phyloP scores from a whole-genome alignment of 2,113 vertebrate genomes.

The Hippocampus zosterae region DNA sequence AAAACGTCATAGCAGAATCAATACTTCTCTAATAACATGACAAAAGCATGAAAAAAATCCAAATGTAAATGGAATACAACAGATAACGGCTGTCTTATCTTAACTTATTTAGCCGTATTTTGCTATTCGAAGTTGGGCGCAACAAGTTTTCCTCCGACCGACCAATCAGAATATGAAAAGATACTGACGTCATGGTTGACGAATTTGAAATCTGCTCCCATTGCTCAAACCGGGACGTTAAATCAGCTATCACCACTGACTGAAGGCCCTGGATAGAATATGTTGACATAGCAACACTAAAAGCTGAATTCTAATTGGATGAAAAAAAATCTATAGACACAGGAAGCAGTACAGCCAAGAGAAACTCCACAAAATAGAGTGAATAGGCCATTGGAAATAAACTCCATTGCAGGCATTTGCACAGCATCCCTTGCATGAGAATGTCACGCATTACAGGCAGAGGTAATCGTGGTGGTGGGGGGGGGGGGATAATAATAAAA shows the following conservation, averaged over 20 bases:
- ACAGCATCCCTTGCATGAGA: slow-evolving; percentile 39
- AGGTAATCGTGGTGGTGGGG: neutral
- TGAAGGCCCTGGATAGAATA: neutral
- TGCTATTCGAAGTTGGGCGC: too few species aligned
- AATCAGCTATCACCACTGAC: neutral
- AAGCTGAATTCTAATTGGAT: neutral
- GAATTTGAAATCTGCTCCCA: neutral
- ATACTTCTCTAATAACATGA: too few species aligned
- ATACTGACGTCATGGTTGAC: too few species aligned
- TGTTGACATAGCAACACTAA: neutral
- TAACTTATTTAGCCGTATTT: too few species aligned
- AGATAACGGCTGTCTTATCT: too few species aligned
- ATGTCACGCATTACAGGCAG: slow-evolving; percentile 51
- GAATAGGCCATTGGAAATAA: neutral
- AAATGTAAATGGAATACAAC: too few species aligned
- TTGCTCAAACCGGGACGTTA: neutral
- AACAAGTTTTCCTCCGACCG: too few species aligned
- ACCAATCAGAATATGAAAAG: too few species aligned
- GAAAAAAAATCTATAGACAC: neutral
- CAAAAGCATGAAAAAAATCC: too few species aligned
- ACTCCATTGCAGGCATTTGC: slow-evolving; percentile 14
- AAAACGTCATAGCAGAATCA: too few species aligned
- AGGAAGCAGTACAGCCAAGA: neutral
- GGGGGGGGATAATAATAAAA: slow-evolving; percentile 4
- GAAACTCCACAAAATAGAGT: neutral